Evolutionary conservation across 2,113 vertebrate genomes (phyloP).

Genomic region (Lucifuga dentata): DNA sequence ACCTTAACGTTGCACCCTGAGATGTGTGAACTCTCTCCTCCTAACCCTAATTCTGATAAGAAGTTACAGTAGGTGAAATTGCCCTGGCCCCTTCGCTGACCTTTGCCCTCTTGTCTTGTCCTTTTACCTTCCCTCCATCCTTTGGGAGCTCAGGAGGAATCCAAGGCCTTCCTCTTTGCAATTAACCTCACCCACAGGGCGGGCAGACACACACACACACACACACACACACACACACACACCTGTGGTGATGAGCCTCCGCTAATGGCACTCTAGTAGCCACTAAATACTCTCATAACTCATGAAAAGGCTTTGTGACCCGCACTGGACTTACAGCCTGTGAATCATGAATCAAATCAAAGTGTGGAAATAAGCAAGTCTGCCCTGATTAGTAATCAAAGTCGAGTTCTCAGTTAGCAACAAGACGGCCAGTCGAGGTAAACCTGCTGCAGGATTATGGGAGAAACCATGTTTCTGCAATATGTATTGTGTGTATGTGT

Average conservation of each 20-base stretch:
- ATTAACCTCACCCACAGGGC: constrained; percentile 77
- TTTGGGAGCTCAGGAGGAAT: constrained; percentile 32
- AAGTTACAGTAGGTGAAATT: constrained; percentile 28
- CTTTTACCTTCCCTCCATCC: constrained; percentile 3
- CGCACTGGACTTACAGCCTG: constrained; percentile 50
- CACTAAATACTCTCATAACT: constrained; percentile 74
- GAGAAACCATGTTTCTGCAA: constrained; percentile 14
- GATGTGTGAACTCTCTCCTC: constrained; percentile 19
- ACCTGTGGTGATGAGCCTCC: constrained; percentile 66
- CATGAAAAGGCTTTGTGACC: constrained; percentile 67
- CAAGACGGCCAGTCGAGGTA: constrained; percentile 3
- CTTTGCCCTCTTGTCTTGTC: constrained; percentile 36
- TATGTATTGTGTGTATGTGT: constrained; percentile 12
- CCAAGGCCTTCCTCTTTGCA: constrained; percentile 67
- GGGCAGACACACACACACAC: constrained; percentile 57
- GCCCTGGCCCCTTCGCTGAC: constrained; percentile 48
- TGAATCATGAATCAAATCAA: constrained; percentile 60
- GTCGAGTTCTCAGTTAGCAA: constrained; percentile 26
- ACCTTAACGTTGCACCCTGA: no score
- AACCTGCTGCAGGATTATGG: background rate
- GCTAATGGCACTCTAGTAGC: constrained; percentile 67
- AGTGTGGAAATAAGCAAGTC: constrained; percentile 59
- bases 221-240: constrained; percentile 67
- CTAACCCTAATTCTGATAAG: constrained; percentile 56
- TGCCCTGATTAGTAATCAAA: constrained; percentile 62